Evolutionary conservation across 2,113 vertebrate species (phyloP).

Genomic region (Ia io): DNA sequence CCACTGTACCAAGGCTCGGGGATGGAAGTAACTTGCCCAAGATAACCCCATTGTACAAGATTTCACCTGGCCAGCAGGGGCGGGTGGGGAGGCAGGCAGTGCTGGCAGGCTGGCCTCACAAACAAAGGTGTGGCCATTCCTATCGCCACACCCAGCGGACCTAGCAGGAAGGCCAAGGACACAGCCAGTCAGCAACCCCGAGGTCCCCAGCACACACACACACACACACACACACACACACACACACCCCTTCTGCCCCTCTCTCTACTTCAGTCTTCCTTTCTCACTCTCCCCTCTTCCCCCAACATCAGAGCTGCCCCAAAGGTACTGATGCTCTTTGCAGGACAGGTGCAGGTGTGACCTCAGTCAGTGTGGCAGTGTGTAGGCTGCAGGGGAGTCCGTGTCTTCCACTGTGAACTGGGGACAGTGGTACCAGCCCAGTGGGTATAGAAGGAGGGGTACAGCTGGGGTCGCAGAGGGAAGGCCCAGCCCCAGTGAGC

Average conservation of each 20-base stretch:
- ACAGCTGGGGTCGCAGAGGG: background rate
- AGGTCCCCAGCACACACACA: background rate
- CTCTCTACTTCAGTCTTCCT: background rate
- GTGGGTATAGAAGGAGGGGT: background rate
- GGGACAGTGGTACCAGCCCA: background rate
- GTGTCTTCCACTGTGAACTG: background rate
- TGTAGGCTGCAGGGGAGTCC: too few species aligned
- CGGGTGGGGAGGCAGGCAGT: rapidly evolving
- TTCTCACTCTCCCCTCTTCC: background rate
- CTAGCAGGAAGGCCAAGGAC: background rate
- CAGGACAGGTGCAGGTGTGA: background rate
- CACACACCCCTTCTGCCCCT: background rate
- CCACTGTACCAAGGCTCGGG: background rate
- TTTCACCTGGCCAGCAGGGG: background rate
- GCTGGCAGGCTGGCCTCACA: background rate
- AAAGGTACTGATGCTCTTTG: too few species aligned
- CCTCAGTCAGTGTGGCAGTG: background rate
- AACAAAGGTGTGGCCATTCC: conserved; percentile 35
- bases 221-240: background rate
- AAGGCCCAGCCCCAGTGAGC: background rate
- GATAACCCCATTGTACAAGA: background rate
- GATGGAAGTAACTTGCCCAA: background rate
- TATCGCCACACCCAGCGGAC: background rate
- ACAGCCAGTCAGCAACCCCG: background rate
- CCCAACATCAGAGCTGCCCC: background rate